A percentile compares a stretch with the other conserved stretches of the same genome.
These are phyloP conservation scores for Eurypyga helias DNA, from an alignment of 2,113 vertebrate species.

Conservation along the genomic window DNA sequence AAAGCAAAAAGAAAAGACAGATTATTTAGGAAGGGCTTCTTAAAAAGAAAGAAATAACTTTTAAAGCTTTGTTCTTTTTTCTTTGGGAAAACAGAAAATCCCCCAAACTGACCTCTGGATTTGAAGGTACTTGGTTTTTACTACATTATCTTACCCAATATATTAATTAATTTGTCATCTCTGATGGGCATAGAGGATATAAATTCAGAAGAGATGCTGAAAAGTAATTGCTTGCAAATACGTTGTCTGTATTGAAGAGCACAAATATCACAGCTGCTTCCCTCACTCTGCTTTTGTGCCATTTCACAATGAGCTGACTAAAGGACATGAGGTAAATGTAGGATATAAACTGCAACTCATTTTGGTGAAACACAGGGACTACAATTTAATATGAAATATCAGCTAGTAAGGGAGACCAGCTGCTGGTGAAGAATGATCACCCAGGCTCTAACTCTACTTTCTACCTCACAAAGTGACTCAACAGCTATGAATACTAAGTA, in stretches of 20 bases:
- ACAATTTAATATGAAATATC: slow-evolving; percentile 64
- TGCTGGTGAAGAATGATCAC: slow-evolving; percentile 44
- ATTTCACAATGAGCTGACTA: slow-evolving; percentile 58
- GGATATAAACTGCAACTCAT: slow-evolving; percentile 26
- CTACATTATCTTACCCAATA: not conserved
- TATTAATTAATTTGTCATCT: slow-evolving; percentile 59
- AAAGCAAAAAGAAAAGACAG: not conserved
- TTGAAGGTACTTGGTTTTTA: slow-evolving; percentile 9
- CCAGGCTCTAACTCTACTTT: not conserved
- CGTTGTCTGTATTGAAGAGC: slow-evolving; percentile 46
- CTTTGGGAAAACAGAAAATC: not conserved
- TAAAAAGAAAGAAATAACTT: not conserved
- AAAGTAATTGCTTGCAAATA: slow-evolving; percentile 68
- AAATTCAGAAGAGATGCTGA: slow-evolving; percentile 53
- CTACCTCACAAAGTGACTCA: slow-evolving; percentile 17
- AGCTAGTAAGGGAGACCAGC: slow-evolving; percentile 51
- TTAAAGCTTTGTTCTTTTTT: not conserved
- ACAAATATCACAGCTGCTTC: slow-evolving; percentile 73
- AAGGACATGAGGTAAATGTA: slow-evolving; percentile 64
- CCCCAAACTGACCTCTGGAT: not conserved
- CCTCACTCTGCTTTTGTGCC: slow-evolving; percentile 62
- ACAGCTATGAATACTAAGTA: not conserved
- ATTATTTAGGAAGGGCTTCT: not conserved
- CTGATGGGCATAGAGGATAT: slow-evolving; percentile 23
- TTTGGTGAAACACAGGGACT: slow-evolving; percentile 47